These are phyloP conservation scores for Darevskia mixta DNA, from an alignment of 2,797 vertebrate species.

Conservation along the genomic window DNA sequence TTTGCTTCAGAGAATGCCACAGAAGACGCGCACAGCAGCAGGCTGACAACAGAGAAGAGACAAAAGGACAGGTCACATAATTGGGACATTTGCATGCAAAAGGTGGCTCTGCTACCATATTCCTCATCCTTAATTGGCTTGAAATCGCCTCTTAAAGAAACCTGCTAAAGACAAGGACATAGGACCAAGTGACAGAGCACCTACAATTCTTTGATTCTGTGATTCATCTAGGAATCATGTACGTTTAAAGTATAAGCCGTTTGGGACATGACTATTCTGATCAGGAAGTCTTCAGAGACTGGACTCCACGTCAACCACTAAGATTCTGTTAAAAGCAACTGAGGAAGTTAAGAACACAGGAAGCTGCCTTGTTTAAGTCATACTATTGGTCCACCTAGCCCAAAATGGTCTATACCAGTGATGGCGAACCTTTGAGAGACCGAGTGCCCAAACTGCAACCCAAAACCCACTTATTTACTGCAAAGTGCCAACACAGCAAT, in stretches of 20 bases:
- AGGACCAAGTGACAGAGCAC: neutral
- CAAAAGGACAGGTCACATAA: neutral
- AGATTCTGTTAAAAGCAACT: neutral
- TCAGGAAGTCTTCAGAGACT: neutral
- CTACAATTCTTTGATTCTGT: too few species aligned
- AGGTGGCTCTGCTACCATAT: neutral
- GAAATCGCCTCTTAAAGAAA: neutral
- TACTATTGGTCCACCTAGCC: too few species aligned
- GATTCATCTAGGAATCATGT: too few species aligned
- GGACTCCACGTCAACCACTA: neutral
- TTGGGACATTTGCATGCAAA: neutral
- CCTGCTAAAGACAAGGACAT: neutral
- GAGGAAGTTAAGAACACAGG: neutral
- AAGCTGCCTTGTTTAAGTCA: too few species aligned
- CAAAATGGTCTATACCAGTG: too few species aligned
- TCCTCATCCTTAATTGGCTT: too few species aligned
- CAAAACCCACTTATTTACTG: too few species aligned
- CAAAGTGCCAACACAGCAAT: too few species aligned
- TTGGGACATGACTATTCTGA: neutral
- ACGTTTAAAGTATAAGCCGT: neutral
- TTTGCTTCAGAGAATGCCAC: too few species aligned
- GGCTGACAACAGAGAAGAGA: neutral
- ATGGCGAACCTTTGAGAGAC: too few species aligned
- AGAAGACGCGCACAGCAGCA: neutral
- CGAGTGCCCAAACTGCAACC: too few species aligned